phyloP scores from a whole-genome alignment of 2,888 invertebrate genomes.

The Cylindroiulus punctatus region DNA sequence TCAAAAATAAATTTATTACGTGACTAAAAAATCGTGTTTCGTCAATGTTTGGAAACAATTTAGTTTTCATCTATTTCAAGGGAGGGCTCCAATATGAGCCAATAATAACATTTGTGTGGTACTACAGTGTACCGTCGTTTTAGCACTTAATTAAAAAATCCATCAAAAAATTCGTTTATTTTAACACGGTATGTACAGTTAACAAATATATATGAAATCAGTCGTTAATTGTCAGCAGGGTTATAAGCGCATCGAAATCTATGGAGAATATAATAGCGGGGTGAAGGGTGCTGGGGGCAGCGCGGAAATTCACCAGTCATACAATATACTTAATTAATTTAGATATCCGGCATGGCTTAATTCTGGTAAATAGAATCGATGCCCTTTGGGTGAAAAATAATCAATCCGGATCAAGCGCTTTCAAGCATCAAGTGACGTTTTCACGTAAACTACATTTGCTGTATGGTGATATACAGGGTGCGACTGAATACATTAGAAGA shows the following conservation, averaged over 20 bases:
- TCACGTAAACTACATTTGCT: no score
- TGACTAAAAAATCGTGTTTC: no score
- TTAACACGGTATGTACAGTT: not conserved
- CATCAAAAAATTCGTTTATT: not conserved
- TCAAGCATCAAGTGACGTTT: no score
- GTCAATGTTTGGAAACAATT: no score
- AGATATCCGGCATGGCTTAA: not conserved
- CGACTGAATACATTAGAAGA: no score
- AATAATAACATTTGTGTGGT: no score
- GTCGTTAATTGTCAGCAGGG: not conserved
- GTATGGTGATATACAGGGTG: no score
- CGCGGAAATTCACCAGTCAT: not conserved
- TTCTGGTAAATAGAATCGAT: not conserved
- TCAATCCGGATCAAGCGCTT: not conserved
- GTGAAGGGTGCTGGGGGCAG: not conserved
- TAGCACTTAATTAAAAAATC: not conserved
- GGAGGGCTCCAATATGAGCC: no score
- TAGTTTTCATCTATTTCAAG: no score
- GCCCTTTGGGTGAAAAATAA: not conserved
- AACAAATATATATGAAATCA: not conserved
- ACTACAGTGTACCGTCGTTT: no score
- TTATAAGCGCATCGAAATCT: not conserved
- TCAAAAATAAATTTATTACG: no score
- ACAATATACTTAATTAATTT: not conserved
- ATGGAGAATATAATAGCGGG: not conserved